A percentile compares a stretch with the other conserved stretches of the same genome.
These are phyloP conservation scores for Petaurus breviceps DNA, from an alignment of 2,113 vertebrate species.

Conservation along the genomic window DNA sequence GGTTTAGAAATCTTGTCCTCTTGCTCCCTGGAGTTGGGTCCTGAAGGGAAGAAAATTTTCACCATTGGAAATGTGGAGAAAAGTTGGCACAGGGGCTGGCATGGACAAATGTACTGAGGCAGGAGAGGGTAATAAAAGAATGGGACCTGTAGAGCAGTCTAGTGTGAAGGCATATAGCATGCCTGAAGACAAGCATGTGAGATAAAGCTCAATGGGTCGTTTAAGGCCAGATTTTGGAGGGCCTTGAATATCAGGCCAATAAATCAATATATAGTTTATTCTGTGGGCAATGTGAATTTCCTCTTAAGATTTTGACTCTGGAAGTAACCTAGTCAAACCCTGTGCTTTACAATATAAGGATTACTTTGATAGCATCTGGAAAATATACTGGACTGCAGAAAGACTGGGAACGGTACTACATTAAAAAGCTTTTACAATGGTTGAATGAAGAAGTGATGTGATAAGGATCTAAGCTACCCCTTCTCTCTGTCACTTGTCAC, in stretches of 20 bases:
- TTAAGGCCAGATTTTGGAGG: not conserved
- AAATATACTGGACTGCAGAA: not conserved
- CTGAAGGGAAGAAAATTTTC: no score
- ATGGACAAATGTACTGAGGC: no score
- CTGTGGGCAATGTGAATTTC: not conserved
- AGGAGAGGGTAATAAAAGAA: no score
- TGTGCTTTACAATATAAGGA: not conserved
- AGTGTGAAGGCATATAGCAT: no score
- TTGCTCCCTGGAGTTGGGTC: not conserved
- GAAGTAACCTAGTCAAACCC: no score
- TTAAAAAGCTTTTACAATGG: not conserved
- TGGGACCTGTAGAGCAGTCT: no score
- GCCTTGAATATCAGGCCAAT: not conserved
- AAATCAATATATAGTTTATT: not conserved
- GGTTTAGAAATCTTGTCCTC: not conserved
- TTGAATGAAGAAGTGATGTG: not conserved
- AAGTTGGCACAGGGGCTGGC: no score
- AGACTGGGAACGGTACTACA: not conserved
- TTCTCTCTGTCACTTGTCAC: not conserved
- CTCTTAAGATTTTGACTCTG: not conserved
- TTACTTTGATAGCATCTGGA: not conserved
- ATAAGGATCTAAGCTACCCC: not conserved
- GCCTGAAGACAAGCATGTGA: no score
- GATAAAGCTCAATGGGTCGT: not conserved
- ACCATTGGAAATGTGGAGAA: no score